A percentile compares a stretch with the other conserved stretches of the same genome.
Evolutionary conservation across 2,113 vertebrate species (phyloP).

Genomic region (Platichthys stellatus): DNA sequence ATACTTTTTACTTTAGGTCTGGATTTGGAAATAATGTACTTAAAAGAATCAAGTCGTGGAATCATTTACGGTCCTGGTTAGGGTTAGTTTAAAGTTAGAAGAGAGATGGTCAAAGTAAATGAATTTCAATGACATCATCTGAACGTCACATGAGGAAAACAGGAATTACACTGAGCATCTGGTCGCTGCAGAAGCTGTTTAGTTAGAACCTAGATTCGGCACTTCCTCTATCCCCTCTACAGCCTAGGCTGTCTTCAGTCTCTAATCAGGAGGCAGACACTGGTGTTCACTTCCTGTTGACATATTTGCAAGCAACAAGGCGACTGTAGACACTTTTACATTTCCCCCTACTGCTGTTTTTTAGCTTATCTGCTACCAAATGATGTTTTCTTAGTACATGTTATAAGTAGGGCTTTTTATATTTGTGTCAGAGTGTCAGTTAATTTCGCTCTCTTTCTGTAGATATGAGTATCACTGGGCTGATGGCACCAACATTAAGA

Average conservation of each 20-base stretch:
- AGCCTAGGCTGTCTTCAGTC: slow-evolving; percentile 49
- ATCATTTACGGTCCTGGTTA: background rate
- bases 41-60: background rate
- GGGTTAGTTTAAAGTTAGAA: too few relatives aligned
- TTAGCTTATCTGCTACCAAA: slow-evolving; percentile 4
- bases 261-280: slow-evolving; percentile 72
- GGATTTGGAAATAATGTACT: background rate
- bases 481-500: slow-evolving; percentile 97
- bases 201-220: slow-evolving; percentile 47
- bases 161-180: slow-evolving; percentile 53
- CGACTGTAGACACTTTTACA: slow-evolving; percentile 23
- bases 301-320: slow-evolving; percentile 23
- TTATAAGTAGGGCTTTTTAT: background rate
- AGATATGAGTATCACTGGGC: slow-evolving; percentile 99
- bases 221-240: slow-evolving; percentile 65
- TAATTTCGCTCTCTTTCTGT: slow-evolving; percentile 1
- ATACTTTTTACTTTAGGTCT: background rate
- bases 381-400: background rate
- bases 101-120: background rate
- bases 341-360: slow-evolving; percentile 35
- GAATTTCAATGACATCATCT: slow-evolving; percentile 22
- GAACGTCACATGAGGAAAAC: slow-evolving; percentile 57
- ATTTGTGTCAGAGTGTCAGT: background rate
- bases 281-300: slow-evolving; percentile 67
- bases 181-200: slow-evolving; percentile 27